phyloP scores from a whole-genome alignment of 1,140 invertebrate genomes.

The Drosophila santomea region DNA sequence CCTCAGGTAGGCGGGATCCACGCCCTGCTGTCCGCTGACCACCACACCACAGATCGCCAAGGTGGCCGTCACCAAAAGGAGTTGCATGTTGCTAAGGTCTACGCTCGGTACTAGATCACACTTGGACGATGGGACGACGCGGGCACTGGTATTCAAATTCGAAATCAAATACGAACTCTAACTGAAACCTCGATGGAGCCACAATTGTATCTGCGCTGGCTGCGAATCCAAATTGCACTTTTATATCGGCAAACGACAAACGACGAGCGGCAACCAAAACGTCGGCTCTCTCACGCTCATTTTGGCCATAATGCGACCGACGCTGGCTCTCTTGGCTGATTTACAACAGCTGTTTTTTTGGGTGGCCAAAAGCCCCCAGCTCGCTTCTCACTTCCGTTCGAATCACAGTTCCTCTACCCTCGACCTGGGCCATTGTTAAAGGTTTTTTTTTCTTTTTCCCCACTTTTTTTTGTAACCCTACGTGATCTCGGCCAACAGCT shows the following conservation, averaged over 20 bases:
- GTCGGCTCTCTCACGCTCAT: constrained; percentile 26
- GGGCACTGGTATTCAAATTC: constrained; percentile 14
- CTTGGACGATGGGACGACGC: constrained; percentile 6
- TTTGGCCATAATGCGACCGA: constrained; percentile 18
- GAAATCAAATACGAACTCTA: not conserved
- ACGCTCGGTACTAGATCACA: constrained; percentile 32
- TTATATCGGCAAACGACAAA: constrained; percentile 63
- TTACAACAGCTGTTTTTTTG: constrained; percentile 73
- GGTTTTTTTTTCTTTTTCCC: not conserved
- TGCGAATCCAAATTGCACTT: constrained; percentile 76
- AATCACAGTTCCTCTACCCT: constrained; percentile 46
- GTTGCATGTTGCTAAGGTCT: constrained; percentile 52
- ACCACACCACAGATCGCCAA: constrained; percentile 55
- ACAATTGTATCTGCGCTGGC: constrained; percentile 71
- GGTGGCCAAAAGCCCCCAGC: constrained; percentile 16
- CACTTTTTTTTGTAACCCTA: constrained; percentile 32
- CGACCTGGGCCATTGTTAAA: constrained; percentile 66
- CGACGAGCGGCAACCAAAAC: constrained; percentile 20
- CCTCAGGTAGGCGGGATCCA: constrained; percentile 81
- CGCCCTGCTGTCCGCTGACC: constrained; percentile 64
- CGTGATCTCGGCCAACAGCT: constrained; percentile 41
- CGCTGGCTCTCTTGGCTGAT: constrained; percentile 63
- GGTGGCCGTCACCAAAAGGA: constrained; percentile 71
- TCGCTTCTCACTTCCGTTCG: constrained; percentile 65
- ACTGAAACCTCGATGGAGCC: constrained; percentile 61